Base-by-base conservation (phyloP, 2,113 vertebrate species). In the Hirundichthys speculiger region DNA sequence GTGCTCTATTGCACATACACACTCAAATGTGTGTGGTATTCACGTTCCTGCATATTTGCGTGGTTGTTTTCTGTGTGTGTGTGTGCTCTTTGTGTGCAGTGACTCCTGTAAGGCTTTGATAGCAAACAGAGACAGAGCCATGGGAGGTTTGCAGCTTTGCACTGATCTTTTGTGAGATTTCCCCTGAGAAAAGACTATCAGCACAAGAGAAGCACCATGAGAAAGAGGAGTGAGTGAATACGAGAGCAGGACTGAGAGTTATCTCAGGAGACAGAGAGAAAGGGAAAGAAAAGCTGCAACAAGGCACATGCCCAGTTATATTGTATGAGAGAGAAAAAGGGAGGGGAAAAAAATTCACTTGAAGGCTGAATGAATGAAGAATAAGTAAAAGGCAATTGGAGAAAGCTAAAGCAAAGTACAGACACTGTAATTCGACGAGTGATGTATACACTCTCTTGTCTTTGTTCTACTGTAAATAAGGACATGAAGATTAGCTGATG, bases 51-150 rank as follows among this genome's bases (percentile, higher is more conserved):
- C 20, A 40, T 55, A 57, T 48, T 72, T 64, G 51, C 14, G 24
- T 62, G 51, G n/a, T 24, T 63, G n/a, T 69, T 38, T 60, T 24
- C 22, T 51, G 27, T 24, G 43, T 56, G 41, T 34, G 45, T 45
- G 39, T 30, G n/a, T 22, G 25, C 63, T 61, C 6, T 50, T 46
- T 73, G 52, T 74, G 63, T 74, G 55, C 13, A 20, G 67, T 73
- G 63, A 66, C 72, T 73, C 79, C 67, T 78, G 66, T 76, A 62
- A 67, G 65, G 53, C 66, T 25, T 25, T 48, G 76, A 84, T 72
- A 77, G 76, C 72, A 78, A 87, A 82, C 71, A 73, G 82, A 75
- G 27, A 69, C 53, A 42, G 65, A 69, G 77, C 73, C 85, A 73
- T 59, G 11, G 60, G 53, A 69, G 82, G 58, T 52, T 81, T 79